phyloP scores from a whole-genome alignment of 2,113 vertebrate species.

The Micromys minutus region DNA sequence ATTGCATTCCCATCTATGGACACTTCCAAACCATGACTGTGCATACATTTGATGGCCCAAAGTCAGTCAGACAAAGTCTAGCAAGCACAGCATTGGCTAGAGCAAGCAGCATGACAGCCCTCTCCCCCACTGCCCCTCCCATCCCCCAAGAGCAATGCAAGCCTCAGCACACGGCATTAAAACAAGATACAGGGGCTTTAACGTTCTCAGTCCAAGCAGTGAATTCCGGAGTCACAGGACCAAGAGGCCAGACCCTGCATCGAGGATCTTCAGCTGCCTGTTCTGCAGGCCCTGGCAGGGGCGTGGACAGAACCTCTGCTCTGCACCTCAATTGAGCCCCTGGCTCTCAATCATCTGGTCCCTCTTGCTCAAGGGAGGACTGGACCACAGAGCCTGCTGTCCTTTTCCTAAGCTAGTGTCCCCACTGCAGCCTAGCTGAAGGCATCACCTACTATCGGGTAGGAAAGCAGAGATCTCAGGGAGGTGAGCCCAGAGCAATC shows the following conservation, averaged over 20 bases:
- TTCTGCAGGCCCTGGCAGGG: background rate
- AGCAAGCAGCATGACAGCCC: slow-evolving; percentile 48
- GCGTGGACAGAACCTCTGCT: background rate
- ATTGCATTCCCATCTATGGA: slow-evolving; percentile 68
- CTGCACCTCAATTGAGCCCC: background rate
- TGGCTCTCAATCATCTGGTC: background rate
- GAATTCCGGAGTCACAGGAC: slow-evolving; percentile 21
- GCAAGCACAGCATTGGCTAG: slow-evolving; percentile 57
- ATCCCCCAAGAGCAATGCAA: slow-evolving; percentile 23
- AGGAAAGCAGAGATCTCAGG: background rate
- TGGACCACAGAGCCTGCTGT: background rate
- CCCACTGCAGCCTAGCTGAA: background rate
- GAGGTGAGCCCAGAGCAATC: background rate
- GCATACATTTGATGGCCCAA: slow-evolving; percentile 63
- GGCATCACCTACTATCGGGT: background rate
- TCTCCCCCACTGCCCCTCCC: background rate
- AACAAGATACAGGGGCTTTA: slow-evolving; percentile 39
- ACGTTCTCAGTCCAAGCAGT: slow-evolving; percentile 53
- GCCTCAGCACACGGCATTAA: slow-evolving; percentile 57
- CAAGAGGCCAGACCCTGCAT: slow-evolving; percentile 42
- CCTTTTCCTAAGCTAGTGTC: background rate
- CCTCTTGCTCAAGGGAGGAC: background rate
- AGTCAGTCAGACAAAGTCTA: slow-evolving; percentile 63
- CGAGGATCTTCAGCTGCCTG: background rate
- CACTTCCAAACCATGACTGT: slow-evolving; percentile 53